phyloP scores from a whole-genome alignment of 1,140 invertebrate genomes.

The Drusus annulatus region DNA sequence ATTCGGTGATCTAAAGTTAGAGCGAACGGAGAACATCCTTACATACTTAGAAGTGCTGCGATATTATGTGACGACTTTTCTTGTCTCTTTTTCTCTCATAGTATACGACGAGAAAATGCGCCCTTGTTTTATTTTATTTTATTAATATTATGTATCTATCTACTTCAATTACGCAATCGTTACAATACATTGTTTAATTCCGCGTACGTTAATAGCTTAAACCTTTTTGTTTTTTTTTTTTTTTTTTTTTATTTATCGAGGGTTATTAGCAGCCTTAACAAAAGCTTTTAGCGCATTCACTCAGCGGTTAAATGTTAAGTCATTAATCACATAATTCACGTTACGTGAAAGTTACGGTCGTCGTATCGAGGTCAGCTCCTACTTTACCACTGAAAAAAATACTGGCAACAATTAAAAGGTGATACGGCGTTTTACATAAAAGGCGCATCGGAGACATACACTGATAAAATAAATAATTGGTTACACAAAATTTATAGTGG shows the following conservation, averaged over 20 bases:
- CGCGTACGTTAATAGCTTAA: neutral
- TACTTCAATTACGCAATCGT: no score
- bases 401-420: neutral
- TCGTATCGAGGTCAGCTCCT: neutral
- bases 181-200: no score
- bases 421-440: neutral
- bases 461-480: no score
- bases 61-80: no score
- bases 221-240: neutral
- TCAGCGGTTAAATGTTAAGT: neutral
- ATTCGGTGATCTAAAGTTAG: no score
- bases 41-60: no score
- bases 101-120: no score
- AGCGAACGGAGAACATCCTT: no score
- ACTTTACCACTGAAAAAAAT: neutral
- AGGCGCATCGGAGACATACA: neutral
- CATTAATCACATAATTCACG: neutral
- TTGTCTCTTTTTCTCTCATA: no score
- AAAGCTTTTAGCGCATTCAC: neutral
- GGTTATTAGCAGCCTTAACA: neutral
- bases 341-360: neutral
- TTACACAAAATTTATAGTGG: no score
- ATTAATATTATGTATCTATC: no score
- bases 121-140: no score
- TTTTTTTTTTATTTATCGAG: neutral